Conservation (phyloP, 2,113 vertebrate species). For the Serilophus lunatus region DNA sequence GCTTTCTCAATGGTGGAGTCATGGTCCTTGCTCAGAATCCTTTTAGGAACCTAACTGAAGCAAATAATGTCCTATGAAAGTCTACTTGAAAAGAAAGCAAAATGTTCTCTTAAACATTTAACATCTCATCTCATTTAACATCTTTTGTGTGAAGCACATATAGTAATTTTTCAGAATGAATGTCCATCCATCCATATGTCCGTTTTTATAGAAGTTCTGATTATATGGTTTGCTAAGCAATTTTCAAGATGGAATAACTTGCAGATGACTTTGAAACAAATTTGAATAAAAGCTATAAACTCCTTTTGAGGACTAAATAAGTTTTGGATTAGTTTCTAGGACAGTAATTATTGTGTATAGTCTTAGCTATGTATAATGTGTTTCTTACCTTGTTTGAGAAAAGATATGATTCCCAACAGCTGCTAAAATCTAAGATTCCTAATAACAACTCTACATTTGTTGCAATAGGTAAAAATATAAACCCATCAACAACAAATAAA, state of each 20-base stretch:
- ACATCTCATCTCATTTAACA: no score
- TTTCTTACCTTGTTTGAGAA: background rate
- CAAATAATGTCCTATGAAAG: background rate
- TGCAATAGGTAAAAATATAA: background rate
- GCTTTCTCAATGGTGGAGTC: background rate
- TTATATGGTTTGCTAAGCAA: background rate
- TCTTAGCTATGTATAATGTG: background rate
- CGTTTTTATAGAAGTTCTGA: background rate
- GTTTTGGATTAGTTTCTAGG: background rate
- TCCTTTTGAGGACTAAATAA: background rate
- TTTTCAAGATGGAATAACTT: background rate
- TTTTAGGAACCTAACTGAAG: background rate
- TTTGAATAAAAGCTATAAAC: background rate
- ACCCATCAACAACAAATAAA: rapidly evolving
- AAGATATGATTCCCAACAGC: background rate
- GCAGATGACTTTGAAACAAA: background rate
- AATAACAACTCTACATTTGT: background rate
- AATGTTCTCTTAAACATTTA: background rate
- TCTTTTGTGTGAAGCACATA: background rate
- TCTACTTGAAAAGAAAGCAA: background rate
- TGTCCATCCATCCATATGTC: background rate
- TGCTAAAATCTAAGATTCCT: background rate
- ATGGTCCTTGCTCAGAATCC: background rate
- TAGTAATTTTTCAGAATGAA: background rate
- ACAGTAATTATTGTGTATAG: background rate